These are phyloP conservation scores for Malacoctenus gilli DNA, from an alignment of 2,797 vertebrate species.

Conservation along the genomic window DNA sequence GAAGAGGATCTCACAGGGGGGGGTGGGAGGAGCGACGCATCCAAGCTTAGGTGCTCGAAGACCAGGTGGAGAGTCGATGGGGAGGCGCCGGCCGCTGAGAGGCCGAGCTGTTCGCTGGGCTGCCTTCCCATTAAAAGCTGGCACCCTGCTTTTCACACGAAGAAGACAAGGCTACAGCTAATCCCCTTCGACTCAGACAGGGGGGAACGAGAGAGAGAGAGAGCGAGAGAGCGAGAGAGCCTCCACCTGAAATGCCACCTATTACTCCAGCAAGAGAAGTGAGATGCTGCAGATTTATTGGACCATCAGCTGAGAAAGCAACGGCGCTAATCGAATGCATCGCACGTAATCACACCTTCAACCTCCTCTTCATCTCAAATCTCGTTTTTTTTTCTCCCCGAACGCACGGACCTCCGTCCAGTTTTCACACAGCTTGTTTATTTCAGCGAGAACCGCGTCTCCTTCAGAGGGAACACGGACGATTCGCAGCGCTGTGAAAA, in stretches of 20 bases:
- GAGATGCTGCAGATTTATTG: constrained; percentile 6
- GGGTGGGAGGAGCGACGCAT: constrained; percentile 33
- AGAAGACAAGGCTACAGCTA: constrained; percentile 55
- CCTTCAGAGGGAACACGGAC: no score
- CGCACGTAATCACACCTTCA: no score
- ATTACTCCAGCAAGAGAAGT: no score
- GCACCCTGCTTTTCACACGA: constrained; percentile 56
- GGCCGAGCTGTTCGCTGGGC: constrained; percentile 75
- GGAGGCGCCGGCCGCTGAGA: constrained; percentile 70
- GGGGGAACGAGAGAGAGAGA: constrained; percentile 25
- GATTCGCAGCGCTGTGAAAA: no score
- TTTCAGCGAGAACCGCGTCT: no score
- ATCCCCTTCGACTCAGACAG: constrained; percentile 51
- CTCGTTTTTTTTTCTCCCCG: no score
- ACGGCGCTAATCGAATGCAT: no score
- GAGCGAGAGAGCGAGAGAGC: neutral
- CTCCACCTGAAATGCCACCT: constrained; percentile 36
- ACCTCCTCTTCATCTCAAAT: no score
- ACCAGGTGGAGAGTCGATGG: constrained; percentile 76
- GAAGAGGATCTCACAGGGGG: constrained; percentile 19
- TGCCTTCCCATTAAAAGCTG: constrained; percentile 70
- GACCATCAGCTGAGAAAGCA: no score
- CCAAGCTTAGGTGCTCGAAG: constrained; percentile 72
- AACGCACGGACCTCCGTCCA: no score
- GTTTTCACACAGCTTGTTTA: no score